Evolutionary conservation across 2,797 vertebrate genomes (phyloP), one percentile per base, ranked within the genome.

Genomic region (Poecile montanus): DNA sequence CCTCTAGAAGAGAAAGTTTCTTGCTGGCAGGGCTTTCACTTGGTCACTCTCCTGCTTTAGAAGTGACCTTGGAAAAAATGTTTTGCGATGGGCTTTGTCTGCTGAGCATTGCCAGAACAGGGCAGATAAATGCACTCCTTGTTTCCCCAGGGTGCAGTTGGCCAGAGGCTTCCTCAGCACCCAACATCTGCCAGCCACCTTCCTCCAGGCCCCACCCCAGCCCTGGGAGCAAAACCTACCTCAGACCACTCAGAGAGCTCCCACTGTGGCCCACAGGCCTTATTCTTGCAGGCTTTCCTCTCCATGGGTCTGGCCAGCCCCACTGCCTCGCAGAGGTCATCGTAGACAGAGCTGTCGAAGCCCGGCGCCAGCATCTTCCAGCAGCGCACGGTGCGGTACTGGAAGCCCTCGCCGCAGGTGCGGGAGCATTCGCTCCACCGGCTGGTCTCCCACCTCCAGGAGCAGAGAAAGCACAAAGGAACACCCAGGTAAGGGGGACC

Each of bases 291-390:
- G 70, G 97, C 97, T 97, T 99, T 99, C 53, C 98, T 98, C 71
- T 98, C 98, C 93, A 98, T 98, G 48, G 99, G 99, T 88, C 98
- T 98, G 96, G 98, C 97, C 57, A 99, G 97, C 63, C 98, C 98
- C 3, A 97, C 97, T 32, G 97, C 97, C 90, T 98, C 98, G 71
- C 99, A 99, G 85, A 99, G 97, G 10, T 98, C 98, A 1, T 99
- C 98, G 1, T 99, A 99, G 76, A 99, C 98, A 0, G 99, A 99
- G 88, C 99, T 99, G 97, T 99, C 99, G 0, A 99, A 98, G 16
- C 99, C 99, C 0, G 98, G 98, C 0, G 98, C 98, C 95, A 99
- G 96, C 98, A 99, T 99, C 96, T 98, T 99, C 99, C 99, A 99
- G 97, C 99, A 99, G 85, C 99, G 98, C 86, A 99, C 98, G 0